phyloP scores from a whole-genome alignment of 2,888 invertebrate species.

The Hemicrepidius hirtus region DNA sequence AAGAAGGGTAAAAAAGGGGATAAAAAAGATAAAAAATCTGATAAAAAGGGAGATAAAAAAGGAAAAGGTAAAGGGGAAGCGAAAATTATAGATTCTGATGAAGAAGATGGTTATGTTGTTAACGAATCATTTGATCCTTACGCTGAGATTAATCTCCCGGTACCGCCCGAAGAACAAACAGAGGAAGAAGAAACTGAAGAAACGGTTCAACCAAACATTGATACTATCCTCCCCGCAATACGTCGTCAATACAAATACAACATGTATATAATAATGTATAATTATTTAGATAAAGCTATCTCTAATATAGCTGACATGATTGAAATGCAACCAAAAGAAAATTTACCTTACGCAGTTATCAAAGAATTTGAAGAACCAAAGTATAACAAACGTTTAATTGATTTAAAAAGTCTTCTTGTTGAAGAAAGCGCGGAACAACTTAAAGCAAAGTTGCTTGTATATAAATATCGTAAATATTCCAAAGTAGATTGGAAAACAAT shows the following conservation, averaged over 20 bases:
- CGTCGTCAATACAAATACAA: slow-evolving; percentile 38
- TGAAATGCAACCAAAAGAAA: slow-evolving; percentile 46
- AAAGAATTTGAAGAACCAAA: slow-evolving; percentile 49
- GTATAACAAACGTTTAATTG: slow-evolving; percentile 40
- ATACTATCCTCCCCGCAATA: slow-evolving; percentile 16
- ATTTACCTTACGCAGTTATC: slow-evolving; percentile 41
- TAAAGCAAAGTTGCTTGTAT: slow-evolving; percentile 35
- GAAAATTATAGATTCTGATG: slow-evolving; percentile 24
- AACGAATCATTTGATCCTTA: slow-evolving; percentile 47
- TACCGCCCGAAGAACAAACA: slow-evolving; percentile 9
- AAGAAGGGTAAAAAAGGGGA: slow-evolving; percentile 29
- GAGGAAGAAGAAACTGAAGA: neutral
- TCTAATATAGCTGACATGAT: slow-evolving; percentile 50
- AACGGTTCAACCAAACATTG: neutral
- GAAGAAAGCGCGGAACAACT: slow-evolving; percentile 37
- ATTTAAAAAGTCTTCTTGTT: slow-evolving; percentile 45
- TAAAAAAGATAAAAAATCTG: slow-evolving; percentile 39
- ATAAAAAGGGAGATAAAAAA: slow-evolving; percentile 41
- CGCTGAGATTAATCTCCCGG: slow-evolving; percentile 21
- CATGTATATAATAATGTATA: slow-evolving; percentile 52
- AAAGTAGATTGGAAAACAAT: slow-evolving; percentile 36
- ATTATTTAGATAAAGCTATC: slow-evolving; percentile 47
- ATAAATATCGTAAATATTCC: slow-evolving; percentile 40
- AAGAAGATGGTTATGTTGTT: slow-evolving; percentile 41
- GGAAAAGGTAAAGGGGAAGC: slow-evolving; percentile 17